Evolutionary conservation across 2,113 vertebrate species (phyloP).

Genomic region (Catagonus wagneri): DNA sequence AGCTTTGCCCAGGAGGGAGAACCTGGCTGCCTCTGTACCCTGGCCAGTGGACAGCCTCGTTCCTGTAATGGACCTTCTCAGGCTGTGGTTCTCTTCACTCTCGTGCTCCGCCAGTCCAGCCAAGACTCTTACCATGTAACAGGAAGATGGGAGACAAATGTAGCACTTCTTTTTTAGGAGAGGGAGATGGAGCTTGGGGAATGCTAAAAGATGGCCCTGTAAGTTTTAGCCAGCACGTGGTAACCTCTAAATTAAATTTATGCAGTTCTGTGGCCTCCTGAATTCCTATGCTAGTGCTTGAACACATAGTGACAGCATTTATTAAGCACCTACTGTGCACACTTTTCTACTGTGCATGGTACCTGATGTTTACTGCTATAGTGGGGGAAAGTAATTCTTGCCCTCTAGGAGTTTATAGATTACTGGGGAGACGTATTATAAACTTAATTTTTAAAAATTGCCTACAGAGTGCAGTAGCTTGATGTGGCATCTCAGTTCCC

Average conservation of each 20-base stretch:
- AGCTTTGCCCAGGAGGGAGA: background rate
- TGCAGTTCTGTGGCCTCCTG: background rate
- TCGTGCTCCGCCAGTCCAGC: background rate
- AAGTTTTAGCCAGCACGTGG: background rate
- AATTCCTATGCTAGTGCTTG: background rate
- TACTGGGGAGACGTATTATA: background rate
- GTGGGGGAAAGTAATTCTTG: background rate
- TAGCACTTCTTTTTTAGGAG: background rate
- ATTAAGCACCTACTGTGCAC: background rate
- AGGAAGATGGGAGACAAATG: background rate
- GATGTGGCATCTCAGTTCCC: too few relatives aligned
- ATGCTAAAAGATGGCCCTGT: background rate
- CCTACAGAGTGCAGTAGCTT: too few relatives aligned
- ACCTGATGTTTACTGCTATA: background rate
- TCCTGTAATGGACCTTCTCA: background rate
- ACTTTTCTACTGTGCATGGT: background rate
- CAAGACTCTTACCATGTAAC: background rate
- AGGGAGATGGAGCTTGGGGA: background rate
- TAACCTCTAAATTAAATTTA: background rate
- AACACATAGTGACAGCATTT: background rate
- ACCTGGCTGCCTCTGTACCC: background rate
- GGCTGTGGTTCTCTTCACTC: background rate
- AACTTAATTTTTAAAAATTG: too few relatives aligned
- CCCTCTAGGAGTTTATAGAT: background rate
- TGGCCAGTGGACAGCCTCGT: background rate